Percentiles rank a stretch among this genome's conserved stretches.
Conservation (phyloP, 2,888 invertebrate species). For the Parelbella ahira region DNA sequence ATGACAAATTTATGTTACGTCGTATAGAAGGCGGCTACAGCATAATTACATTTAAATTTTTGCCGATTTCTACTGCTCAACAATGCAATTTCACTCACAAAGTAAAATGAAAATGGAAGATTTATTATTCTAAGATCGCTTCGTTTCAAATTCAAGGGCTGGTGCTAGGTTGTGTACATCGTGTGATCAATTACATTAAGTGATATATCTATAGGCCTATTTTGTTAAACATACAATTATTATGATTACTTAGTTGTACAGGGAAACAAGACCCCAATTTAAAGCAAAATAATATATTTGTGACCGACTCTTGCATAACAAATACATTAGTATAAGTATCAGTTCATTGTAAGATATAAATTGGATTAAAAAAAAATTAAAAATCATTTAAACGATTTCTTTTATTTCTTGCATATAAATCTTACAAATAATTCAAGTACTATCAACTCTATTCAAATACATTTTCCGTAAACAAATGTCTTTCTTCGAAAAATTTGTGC, state of each 20-base stretch:
- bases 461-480: conserved; percentile 79
- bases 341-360: too few relatives aligned
- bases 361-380: too few relatives aligned
- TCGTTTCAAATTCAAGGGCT: conserved; percentile 25
- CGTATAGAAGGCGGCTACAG: conserved; percentile 41
- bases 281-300: too few relatives aligned
- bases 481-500: conserved; percentile 85
- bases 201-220: too few relatives aligned
- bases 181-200: conserved; percentile 3
- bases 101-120: conserved; percentile 36
- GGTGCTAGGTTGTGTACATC: conserved; percentile 5
- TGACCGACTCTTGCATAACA: too few relatives aligned
- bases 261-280: too few relatives aligned
- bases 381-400: too few relatives aligned
- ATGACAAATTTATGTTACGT: conserved; percentile 30
- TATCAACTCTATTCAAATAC: conserved; percentile 69
- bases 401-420: too few relatives aligned
- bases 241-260: too few relatives aligned
- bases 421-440: too few relatives aligned
- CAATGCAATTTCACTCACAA: conserved; percentile 68
- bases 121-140: conserved; percentile 26
- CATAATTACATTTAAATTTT: conserved; percentile 63
- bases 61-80: conserved; percentile 71
- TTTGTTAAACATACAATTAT: too few relatives aligned
- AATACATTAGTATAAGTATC: too few relatives aligned